Evolutionary conservation across 2,797 vertebrate species (phyloP).

Genomic region (Helostoma temminkii): DNA sequence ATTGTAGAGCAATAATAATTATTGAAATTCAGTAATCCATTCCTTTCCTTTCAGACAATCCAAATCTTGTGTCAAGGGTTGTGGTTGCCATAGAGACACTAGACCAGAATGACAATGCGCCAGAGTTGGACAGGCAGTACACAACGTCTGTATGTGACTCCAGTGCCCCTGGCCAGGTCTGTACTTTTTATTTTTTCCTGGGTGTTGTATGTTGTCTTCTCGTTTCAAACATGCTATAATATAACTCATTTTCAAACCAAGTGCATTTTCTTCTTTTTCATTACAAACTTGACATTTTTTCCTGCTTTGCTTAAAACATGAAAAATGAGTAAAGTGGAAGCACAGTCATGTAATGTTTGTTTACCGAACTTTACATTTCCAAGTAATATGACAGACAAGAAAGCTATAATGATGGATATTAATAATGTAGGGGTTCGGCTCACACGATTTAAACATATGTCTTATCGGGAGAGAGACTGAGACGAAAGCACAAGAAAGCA

Average conservation of each 20-base stretch:
- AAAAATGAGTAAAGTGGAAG: neutral
- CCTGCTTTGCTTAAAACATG: neutral
- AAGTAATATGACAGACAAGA: neutral
- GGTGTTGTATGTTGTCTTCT: slow-evolving; percentile 9
- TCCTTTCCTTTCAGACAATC: slow-evolving; percentile 85
- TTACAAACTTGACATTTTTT: neutral
- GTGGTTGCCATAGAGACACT: slow-evolving; percentile 91
- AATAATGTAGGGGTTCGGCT: neutral
- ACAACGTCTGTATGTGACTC: slow-evolving; percentile 91
- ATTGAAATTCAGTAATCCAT: slow-evolving; percentile 48
- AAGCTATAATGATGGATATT: neutral
- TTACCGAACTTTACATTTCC: neutral
- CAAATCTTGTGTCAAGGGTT: slow-evolving; percentile 87
- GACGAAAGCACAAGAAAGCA: neutral
- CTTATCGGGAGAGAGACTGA: neutral
- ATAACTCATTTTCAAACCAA: neutral
- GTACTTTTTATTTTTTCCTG: slow-evolving; percentile 35
- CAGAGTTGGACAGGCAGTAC: slow-evolving; percentile 89
- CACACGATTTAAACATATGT: neutral
- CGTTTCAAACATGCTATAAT: neutral
- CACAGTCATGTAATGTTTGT: neutral
- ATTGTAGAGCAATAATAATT: slow-evolving; percentile 36
- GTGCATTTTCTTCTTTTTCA: neutral
- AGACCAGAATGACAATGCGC: slow-evolving; percentile 93
- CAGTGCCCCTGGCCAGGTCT: slow-evolving; percentile 88